Base-by-base conservation (phyloP, 2,797 vertebrate species). In the Stomatorhinus walkeri region DNA sequence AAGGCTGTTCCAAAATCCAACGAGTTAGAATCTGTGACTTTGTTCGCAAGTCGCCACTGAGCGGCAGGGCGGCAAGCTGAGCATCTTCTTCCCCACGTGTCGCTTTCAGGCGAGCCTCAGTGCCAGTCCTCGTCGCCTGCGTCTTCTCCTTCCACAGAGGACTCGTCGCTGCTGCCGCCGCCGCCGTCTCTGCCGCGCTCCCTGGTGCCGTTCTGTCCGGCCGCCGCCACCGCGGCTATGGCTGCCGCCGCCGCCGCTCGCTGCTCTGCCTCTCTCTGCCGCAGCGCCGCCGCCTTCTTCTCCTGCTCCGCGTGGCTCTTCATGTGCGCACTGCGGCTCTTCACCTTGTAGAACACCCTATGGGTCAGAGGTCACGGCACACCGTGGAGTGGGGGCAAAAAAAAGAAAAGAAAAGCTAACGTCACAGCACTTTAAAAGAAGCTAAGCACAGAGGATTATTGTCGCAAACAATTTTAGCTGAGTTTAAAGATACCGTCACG, bases 241-340 rank as follows among this genome's bases (percentile, higher is more conserved):
- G 95, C 94, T 0, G 93, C 93, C 0, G 94, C 96, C 0, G 93
- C 93, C 0, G 94, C 96, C 0, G 94, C 97, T 0, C 93, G 95
- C 0, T 95, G 96, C 90, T 98, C 97, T 0, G 94, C 97, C 92
- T 98, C 97, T 7, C 93, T 96, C 92, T 95, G 97, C 16, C 94
- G 94, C 91, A 97, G 95, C 0, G 98, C 98, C 0, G 97, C 97
- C 0, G 97, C 98, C 92, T 99, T 99, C 95, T 99, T 99, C 93
- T 99, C 98, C 94, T 99, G 98, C 94, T 99, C 98, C 0, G 98
- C 96, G 0, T 99, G 98, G 93, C 98, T 99, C 92, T 99, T 99
- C 98, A 99, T 99, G 95, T 99, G 98, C 4, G 98, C 98, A 0
- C 98, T 99, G 91, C 98, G 98, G 93, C 98, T 99, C 94, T 99